These are phyloP conservation scores for Myotis lucifugus DNA, from an alignment of 2,113 vertebrate species.

Conservation along the genomic window DNA sequence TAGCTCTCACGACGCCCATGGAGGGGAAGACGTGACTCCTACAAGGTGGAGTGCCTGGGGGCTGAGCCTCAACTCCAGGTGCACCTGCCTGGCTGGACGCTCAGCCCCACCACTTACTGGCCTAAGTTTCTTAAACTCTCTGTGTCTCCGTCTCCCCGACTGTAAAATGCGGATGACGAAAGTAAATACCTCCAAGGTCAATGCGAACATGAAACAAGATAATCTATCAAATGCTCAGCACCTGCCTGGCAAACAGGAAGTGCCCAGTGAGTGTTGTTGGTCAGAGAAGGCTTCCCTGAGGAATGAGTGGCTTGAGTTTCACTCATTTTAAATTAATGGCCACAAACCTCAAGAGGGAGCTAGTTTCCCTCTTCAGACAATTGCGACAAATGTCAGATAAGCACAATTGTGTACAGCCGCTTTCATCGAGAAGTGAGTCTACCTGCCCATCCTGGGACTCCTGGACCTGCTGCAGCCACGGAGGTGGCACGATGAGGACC, in stretches of 20 bases:
- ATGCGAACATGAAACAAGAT: not conserved
- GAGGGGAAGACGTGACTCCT: no score
- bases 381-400: not conserved
- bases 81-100: not conserved
- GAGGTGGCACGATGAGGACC: not conserved
- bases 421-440: not conserved
- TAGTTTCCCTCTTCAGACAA: not conserved
- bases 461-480: not conserved
- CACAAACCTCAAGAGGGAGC: not conserved
- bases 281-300: not conserved
- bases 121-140: not conserved
- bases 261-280: not conserved
- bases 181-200: no score
- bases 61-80: not conserved
- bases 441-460: not conserved
- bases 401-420: not conserved
- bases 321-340: not conserved
- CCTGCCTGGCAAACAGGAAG: not conserved
- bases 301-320: not conserved
- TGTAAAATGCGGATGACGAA: no score
- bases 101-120: not conserved
- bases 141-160: not conserved
- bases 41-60: not conserved
- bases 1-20: fast-evolving
- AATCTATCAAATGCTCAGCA: not conserved